phyloP scores from a whole-genome alignment of 2,113 vertebrate genomes.

The Lepus timidus region DNA sequence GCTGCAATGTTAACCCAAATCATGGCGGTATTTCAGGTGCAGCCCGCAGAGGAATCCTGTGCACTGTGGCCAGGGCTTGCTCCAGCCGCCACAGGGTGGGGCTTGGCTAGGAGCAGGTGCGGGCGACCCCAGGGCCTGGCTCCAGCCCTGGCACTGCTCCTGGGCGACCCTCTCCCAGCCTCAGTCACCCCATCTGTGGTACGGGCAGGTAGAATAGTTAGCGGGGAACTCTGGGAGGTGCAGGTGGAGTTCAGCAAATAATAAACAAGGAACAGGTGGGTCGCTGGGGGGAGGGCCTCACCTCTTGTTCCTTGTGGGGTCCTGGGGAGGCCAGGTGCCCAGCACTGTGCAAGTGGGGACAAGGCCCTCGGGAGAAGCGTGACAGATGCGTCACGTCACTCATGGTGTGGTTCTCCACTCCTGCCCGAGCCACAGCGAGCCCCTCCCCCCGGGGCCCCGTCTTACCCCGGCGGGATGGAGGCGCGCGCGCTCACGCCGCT shows the following conservation, averaged over 20 bases:
- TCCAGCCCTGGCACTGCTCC: neutral
- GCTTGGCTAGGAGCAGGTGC: too few species aligned
- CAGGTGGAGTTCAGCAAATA: neutral
- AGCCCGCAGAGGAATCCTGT: neutral
- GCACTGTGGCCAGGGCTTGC: accelerated
- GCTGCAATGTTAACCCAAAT: neutral
- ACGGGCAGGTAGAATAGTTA: accelerated
- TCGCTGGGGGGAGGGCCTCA: neutral
- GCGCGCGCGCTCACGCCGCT: constrained; percentile 89
- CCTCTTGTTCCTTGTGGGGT: accelerated
- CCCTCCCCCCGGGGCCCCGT: neutral
- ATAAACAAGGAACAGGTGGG: too few species aligned
- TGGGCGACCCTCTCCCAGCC: neutral
- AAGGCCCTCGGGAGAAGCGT: too few species aligned
- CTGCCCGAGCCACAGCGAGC: neutral
- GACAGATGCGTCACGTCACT: too few species aligned
- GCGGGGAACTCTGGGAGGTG: too few species aligned
- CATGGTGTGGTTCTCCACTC: too few species aligned
- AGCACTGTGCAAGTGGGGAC: too few species aligned
- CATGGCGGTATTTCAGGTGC: neutral
- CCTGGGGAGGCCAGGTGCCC: neutral
- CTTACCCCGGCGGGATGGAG: constrained; percentile 95
- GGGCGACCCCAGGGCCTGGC: accelerated
- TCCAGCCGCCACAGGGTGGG: accelerated
- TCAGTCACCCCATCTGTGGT: neutral